Percentiles rank a stretch among this genome's conserved stretches.
Conservation (phyloP, 2,113 vertebrate species). For the Catharus fuscescens region DNA sequence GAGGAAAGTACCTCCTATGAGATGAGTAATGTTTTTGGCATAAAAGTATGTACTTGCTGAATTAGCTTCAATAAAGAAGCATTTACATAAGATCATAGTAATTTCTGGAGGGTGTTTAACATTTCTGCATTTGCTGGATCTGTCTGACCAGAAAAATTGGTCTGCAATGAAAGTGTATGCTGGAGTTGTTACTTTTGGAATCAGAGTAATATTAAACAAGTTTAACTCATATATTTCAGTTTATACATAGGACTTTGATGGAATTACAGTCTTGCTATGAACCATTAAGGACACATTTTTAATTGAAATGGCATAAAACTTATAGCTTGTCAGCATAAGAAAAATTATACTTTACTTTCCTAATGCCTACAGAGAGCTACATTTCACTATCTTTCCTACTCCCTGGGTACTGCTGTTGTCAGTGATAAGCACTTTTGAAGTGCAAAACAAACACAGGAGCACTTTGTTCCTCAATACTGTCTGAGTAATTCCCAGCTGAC, state of each 20-base stretch:
- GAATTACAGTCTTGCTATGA: not conserved
- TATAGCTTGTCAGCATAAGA: not conserved
- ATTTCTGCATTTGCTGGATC: not conserved
- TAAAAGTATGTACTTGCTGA: not conserved
- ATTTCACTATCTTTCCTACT: not conserved
- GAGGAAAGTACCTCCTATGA: not conserved
- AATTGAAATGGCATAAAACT: not conserved
- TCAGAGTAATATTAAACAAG: not conserved
- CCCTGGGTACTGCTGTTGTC: not conserved
- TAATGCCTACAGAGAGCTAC: not conserved
- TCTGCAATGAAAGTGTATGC: not conserved
- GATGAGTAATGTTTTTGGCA: not conserved
- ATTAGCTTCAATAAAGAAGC: not conserved
- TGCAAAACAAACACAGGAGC: not conserved
- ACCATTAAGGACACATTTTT: not conserved
- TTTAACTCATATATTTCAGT: not conserved
- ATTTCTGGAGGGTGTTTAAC: not conserved
- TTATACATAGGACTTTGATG: not conserved
- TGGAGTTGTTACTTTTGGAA: not conserved
- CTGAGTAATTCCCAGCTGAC: not conserved
- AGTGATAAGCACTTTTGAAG: slow-evolving; percentile 6
- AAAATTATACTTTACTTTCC: not conserved
- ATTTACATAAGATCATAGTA: not conserved
- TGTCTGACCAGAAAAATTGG: not conserved
- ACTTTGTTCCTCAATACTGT: not conserved